Evolutionary conservation across 1,140 invertebrate genomes (phyloP), one percentile per base, ranked within the genome.

Genomic region (Drosophila quadrilineata): DNA sequence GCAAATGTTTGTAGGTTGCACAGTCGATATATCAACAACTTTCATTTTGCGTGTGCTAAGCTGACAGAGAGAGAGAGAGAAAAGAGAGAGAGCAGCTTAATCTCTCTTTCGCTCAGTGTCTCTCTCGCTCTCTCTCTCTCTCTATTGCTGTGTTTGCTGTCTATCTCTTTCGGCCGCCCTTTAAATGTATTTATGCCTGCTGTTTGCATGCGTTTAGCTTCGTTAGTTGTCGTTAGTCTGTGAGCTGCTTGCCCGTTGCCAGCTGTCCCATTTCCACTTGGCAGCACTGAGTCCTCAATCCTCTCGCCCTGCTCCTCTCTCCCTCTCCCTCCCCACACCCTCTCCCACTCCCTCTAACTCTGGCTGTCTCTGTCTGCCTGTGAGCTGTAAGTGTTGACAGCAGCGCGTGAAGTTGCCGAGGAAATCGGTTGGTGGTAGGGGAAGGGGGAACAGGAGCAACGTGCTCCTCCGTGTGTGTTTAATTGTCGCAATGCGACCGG

Each of bases 151-250:
- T 38, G 3, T 14, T 8, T 3, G 21, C 5, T 29, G n/a, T 19
- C 16, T 21, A 16, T 9, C 14, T 46, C 2, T 17, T 8, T 12
- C n/a, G 8, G 31, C 36, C 14, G 17, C 46, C 17, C 48, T 67
- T 53, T 54, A 67, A 67, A 63, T 35, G 35, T 63, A 72, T 72
- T 64, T 77, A 59, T 76, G 71, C 54, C 72, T 62, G 57, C 63
- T 67, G 63, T 77, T 76, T 68, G 74, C 68, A 69, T 77, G 63
- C 68, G 71, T 76, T 77, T 77, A 59, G 74, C 74, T 77, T 77
- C 74, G 74, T 73, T 77, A 77, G 69, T 73, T 67, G 63, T 66
- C 63, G 63, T 66, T 60, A 60, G 63, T 60, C 56, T 52, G 73
- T 72, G 63, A 76, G 73, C 73, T 68, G 72, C 72, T 69, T 48